Conservation (phyloP, 1,140 invertebrate species). For the Heliconius hermathena region DNA sequence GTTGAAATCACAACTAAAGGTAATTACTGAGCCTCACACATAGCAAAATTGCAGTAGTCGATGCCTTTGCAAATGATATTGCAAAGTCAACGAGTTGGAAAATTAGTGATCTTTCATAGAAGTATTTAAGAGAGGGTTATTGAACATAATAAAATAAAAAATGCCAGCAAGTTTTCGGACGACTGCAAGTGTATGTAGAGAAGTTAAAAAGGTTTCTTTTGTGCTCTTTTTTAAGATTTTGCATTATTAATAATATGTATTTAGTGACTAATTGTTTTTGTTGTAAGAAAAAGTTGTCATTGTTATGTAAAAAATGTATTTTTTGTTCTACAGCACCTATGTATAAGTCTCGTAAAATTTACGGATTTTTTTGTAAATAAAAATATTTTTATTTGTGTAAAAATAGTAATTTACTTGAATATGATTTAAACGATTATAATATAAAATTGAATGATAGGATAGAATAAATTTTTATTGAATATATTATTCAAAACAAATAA, state of each 20-base stretch:
- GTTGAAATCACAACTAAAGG: neutral
- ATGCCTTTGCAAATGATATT: slow-evolving; percentile 6
- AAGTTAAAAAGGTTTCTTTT: neutral
- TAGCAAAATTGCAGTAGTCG: slow-evolving; percentile 12
- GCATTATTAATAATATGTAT: neutral
- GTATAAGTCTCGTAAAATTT: no score
- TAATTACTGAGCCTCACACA: slow-evolving; percentile 14
- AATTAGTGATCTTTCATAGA: slow-evolving; percentile 16
- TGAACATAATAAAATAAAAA: neutral
- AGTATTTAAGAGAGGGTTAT: slow-evolving; percentile 10
- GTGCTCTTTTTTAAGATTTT: neutral
- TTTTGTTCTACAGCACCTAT: no score
- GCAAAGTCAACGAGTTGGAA: slow-evolving; percentile 17
- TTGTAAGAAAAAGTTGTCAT: neutral
- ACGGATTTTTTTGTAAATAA: no score
- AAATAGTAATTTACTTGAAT: no score
- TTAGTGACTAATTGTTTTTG: neutral
- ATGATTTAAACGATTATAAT: no score
- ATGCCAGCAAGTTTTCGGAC: neutral
- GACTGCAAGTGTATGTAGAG: neutral
- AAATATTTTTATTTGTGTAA: no score
- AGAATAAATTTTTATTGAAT: no score
- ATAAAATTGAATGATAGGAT: no score
- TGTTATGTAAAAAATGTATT: no score
- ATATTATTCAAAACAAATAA: no score